Evolutionary conservation across 2,888 invertebrate genomes (phyloP).

Genomic region (Ophonus ardosiacus): DNA sequence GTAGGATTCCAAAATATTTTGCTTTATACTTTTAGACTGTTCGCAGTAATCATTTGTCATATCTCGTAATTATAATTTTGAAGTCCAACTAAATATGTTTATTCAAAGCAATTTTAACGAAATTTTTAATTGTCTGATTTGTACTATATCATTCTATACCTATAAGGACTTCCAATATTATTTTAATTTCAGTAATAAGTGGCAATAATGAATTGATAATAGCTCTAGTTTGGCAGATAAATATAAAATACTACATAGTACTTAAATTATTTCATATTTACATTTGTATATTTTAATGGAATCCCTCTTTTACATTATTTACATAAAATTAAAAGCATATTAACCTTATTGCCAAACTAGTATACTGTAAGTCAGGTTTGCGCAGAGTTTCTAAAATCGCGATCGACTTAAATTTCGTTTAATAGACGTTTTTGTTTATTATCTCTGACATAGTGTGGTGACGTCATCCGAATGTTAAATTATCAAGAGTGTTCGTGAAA

Average conservation of each 20-base stretch:
- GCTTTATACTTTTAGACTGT: conserved; percentile 10
- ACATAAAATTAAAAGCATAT: not conserved
- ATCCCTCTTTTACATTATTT: not conserved
- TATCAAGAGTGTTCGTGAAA: too few relatives aligned
- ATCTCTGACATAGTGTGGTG: too few relatives aligned
- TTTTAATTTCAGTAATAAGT: conserved; percentile 15
- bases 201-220: conserved; percentile 55
- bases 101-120: not conserved
- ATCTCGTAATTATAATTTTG: conserved; percentile 11
- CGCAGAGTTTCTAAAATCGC: too few relatives aligned
- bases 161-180: conserved; percentile 19
- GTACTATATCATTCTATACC: not conserved
- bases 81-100: not conserved
- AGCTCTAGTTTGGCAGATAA: conserved; percentile 51
- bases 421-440: too few relatives aligned
- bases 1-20: conserved; percentile 14
- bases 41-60: conserved; percentile 12
- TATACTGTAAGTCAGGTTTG: conserved; percentile 1
- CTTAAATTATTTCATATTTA: conserved; percentile 29
- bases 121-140: not conserved
- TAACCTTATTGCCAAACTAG: conserved; percentile 55
- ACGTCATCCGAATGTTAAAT: too few relatives aligned
- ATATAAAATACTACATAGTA: not conserved
- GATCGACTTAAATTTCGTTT: too few relatives aligned
- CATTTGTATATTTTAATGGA: not conserved